A percentile compares a stretch with the other conserved stretches of the same genome.
phyloP scores from a whole-genome alignment of 2,113 vertebrate genomes.

The Sarotherodon lohbergeri region DNA sequence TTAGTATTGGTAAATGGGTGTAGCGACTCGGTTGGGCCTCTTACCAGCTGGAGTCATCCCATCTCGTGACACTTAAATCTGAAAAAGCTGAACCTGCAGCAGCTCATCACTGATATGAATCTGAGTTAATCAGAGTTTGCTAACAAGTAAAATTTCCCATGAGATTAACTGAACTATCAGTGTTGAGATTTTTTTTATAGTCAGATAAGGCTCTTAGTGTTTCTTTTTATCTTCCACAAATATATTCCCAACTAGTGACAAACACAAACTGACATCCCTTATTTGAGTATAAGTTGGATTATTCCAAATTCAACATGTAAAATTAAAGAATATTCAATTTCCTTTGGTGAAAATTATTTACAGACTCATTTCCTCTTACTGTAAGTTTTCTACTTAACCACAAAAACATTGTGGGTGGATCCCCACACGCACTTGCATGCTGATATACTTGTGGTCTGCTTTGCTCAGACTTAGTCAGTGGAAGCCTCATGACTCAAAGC shows the following conservation, averaged over 20 bases:
- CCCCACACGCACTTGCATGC: not conserved
- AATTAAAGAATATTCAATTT: not conserved
- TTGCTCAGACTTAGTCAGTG: slow-evolving; percentile 11
- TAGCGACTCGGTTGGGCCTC: not conserved
- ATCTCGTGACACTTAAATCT: not conserved
- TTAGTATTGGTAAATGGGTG: not conserved
- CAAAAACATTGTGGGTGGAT: slow-evolving; percentile 5
- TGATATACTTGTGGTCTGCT: not conserved
- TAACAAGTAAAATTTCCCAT: not conserved
- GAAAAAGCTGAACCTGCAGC: not conserved
- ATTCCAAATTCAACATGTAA: not conserved
- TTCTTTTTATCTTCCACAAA: not conserved
- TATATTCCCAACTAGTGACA: not conserved
- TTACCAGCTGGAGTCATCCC: not conserved
- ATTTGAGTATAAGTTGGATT: not conserved
- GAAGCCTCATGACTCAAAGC: slow-evolving; percentile 35
- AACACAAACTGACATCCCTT: not conserved
- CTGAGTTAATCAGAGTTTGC: not conserved
- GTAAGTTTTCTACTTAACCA: slow-evolving; percentile 1
- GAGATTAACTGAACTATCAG: not conserved
- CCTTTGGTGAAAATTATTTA: not conserved
- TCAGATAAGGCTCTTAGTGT: fast-evolving
- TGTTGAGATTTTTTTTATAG: not conserved
- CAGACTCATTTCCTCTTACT: not conserved
- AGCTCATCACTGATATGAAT: not conserved